A percentile compares a stretch with the other conserved stretches of the same genome.
These are phyloP conservation scores for Cyclina sinensis DNA, from an alignment of 1,140 invertebrate species.

Conservation along the genomic window DNA sequence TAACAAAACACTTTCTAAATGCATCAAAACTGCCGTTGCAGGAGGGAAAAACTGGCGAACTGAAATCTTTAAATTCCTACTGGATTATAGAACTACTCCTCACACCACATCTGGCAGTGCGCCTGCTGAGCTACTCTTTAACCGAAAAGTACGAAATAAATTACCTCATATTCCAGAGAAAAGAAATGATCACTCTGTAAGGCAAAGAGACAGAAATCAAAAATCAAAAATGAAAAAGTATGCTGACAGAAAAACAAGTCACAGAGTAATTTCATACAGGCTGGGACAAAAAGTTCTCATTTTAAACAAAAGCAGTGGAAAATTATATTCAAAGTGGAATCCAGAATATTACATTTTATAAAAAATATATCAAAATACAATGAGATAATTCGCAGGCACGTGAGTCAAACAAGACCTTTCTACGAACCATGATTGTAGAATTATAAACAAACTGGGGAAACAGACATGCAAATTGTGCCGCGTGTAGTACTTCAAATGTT, in stretches of 20 bases:
- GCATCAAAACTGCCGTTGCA: conserved; percentile 48
- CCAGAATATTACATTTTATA: neutral
- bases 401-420: too few relatives aligned
- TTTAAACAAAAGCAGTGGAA: conserved; percentile 1
- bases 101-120: neutral
- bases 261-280: neutral
- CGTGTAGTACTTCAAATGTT: too few relatives aligned
- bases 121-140: neutral
- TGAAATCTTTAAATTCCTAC: conserved; percentile 40
- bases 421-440: too few relatives aligned
- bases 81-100: neutral
- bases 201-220: neutral
- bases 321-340: neutral
- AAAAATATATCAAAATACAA: neutral
- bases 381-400: too few relatives aligned
- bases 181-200: neutral
- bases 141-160: neutral
- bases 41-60: conserved; percentile 62
- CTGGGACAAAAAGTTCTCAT: conserved; percentile 1
- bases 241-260: neutral
- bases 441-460: too few relatives aligned
- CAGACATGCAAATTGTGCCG: too few relatives aligned
- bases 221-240: neutral
- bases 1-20: conserved; percentile 44
- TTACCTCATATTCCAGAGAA: neutral